These are phyloP conservation scores for Drosophila silvestris DNA, from an alignment of 2,888 invertebrate species.

Conservation along the genomic window DNA sequence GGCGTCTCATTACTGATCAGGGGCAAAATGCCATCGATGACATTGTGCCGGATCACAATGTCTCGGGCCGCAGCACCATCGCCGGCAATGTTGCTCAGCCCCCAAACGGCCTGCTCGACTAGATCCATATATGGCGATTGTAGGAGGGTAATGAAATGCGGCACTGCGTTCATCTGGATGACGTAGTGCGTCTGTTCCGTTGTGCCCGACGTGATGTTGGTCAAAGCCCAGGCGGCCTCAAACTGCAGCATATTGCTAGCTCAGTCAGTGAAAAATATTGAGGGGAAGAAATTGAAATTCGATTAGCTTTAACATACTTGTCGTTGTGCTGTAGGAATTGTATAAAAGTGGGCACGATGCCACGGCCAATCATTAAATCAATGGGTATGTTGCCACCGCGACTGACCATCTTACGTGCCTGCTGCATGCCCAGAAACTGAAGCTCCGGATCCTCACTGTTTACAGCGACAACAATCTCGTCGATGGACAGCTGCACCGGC, in stretches of 20 bases:
- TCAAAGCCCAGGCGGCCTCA: conserved; percentile 98
- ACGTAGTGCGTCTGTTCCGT: conserved; percentile 95
- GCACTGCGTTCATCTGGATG: conserved; percentile 93
- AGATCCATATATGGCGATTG: conserved; percentile 89
- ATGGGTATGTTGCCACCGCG: conserved; percentile 96
- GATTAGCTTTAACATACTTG: conserved; percentile 87
- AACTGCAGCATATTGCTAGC: conserved; percentile 92
- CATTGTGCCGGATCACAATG: conserved; percentile 90
- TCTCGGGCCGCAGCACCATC: conserved; percentile 93
- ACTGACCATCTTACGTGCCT: conserved; percentile 94
- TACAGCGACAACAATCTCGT: conserved; percentile 91
- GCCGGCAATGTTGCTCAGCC: conserved; percentile 97
- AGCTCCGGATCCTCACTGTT: conserved; percentile 88
- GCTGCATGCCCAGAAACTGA: conserved; percentile 91
- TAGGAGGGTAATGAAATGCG: conserved; percentile 91
- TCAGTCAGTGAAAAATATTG: conserved; percentile 13
- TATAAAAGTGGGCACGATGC: conserved; percentile 93
- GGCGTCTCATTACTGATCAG: conserved; percentile 88
- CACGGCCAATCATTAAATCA: conserved; percentile 92
- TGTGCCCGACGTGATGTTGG: conserved; percentile 98
- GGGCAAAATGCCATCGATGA: conserved; percentile 90
- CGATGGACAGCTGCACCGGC: conserved; percentile 87
- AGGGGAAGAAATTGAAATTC: neutral
- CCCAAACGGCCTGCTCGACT: conserved; percentile 97
- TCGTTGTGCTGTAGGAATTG: conserved; percentile 90